Evolutionary conservation across 2,797 vertebrate genomes (phyloP), one percentile per base, ranked within the genome.

Genomic region (Ctenopoma multispine): DNA sequence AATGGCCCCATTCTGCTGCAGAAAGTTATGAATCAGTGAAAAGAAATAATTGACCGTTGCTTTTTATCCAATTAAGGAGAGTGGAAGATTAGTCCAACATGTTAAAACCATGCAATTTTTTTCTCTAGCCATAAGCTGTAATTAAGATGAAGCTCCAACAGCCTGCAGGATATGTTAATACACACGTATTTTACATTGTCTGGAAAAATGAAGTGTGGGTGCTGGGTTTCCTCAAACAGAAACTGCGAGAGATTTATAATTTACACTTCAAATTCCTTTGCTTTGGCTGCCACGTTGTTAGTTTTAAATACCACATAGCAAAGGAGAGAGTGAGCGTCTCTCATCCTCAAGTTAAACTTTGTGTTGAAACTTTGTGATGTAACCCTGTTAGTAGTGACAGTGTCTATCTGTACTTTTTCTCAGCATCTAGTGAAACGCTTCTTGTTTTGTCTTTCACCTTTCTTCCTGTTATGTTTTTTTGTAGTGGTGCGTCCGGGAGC

Each of bases 401-500:
- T 31, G 44, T 21, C 41, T 56, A 3, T 49, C 15, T 2, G 17
- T 51, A 13, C 21, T 7, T 8, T 68, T 55, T 43, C n/a, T 64
- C 36, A 34, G 27, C 24, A 24, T 61, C 55, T 5, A n/a, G 21
- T 44, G n/a, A 65, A 46, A 55, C 24, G 3, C 12, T 34, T 63
- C 75, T 54, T 47, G 53, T 54, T 60, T 55, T 50, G 44, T 11
- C 38, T 27, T 38, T 12, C 43, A 23, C 21, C 13, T 38, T 21
- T 20, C 21, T 44, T 4, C 34, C 34, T 60, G 6, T 29, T 38
- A 53, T 18, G 41, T 24, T 43, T 11, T 46, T 15, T 63, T 29
- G 29, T 14, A 96, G 94, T 0, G 95, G 94, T 0, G 95, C 91
- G 0, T 96, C 95, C 0, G 94, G 94, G 65, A 97, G 96, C 90